Evolutionary conservation across 1,140 invertebrate species (phyloP), one percentile per base, ranked within the genome.

Genomic region (Apis florea): DNA sequence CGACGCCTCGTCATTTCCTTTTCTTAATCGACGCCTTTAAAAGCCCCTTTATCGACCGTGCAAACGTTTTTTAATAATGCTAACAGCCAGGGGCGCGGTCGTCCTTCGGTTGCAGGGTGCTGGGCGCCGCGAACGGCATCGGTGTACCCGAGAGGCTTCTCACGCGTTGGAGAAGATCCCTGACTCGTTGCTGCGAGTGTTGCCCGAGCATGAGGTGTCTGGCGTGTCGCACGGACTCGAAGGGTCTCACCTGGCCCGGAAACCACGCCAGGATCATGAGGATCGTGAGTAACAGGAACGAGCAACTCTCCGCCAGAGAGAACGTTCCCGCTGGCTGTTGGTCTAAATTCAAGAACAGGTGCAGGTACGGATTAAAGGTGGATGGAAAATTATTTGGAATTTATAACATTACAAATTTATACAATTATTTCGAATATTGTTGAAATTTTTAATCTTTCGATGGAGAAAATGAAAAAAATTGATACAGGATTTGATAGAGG

Each of bases 121-220:
- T 88, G 79, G 76, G 74, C 61, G 75, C 79, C 13, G 61, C 69
- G 51, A 83, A 80, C 76, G 87, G 72, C 54, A 77, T 84, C 17
- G 56, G 68, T 24, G 53, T 71, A 1, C 59, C 81, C 17, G 85
- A 89, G n/a, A 87, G 82, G 59, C 70, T 90, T 17, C n/a, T 90
- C 49, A 81, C 63, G 49, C 88, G 90, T n/a, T 92, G 89, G 86
- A 89, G 83, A 24, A 90, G 88, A 47, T 90, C 84, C 3, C 80
- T 91, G 51, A 83, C 80, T 47, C 86, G 87, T 75, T 91, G 83
- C 66, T 87, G 89, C 86, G 88, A 89, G 85, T 90, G 91, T 69
- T 92, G 90, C 47, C 79, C 90, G 0, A 84, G 87, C 59, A 93
- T 93, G 93, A 90, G 90, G 79, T 93, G 93, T 21, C 67, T 93